These are phyloP conservation scores for Lagria hirta DNA, from an alignment of 2,888 invertebrate species.

Conservation along the genomic window DNA sequence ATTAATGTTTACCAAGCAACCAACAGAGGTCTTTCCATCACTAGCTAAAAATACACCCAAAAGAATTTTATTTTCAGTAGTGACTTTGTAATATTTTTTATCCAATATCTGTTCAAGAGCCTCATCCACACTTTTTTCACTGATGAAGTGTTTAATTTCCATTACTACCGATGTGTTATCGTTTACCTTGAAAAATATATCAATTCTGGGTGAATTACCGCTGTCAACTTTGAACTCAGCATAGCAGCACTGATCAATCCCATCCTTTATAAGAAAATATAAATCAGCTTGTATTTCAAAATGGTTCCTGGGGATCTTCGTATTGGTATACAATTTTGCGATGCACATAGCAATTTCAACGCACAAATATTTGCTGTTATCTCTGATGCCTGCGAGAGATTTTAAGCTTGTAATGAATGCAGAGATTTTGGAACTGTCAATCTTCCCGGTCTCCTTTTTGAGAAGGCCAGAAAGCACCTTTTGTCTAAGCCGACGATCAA, in stretches of 20 bases:
- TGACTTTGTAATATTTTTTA: constrained; percentile 5
- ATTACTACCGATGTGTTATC: constrained; percentile 11
- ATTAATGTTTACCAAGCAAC: constrained; percentile 12
- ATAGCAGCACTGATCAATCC: constrained; percentile 5
- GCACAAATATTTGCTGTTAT: constrained; percentile 4
- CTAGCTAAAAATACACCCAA: constrained; percentile 7
- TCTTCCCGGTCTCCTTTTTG: constrained; percentile 6
- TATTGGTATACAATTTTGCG: constrained; percentile 8
- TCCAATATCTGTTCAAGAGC: constrained; percentile 9
- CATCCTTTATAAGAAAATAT: constrained; percentile 11
- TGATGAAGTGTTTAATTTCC: constrained; percentile 12
- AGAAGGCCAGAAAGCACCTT: constrained; percentile 8
- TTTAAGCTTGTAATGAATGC: constrained; percentile 9
- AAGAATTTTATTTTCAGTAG: constrained; percentile 7
- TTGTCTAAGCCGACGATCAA: constrained; percentile 7
- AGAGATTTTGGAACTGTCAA: constrained; percentile 8
- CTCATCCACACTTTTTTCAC: constrained; percentile 10
- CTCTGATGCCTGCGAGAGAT: constrained; percentile 9
- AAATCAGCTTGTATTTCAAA: constrained; percentile 14
- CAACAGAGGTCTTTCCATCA: constrained; percentile 11
- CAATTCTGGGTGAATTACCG: constrained; percentile 11
- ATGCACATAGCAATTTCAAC: constrained; percentile 7
- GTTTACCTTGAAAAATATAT: constrained; percentile 13
- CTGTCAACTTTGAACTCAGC: constrained; percentile 9
- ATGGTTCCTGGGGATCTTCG: constrained; percentile 10